phyloP scores from a whole-genome alignment of 2,888 invertebrate genomes.

The Nymphalis c-album region DNA sequence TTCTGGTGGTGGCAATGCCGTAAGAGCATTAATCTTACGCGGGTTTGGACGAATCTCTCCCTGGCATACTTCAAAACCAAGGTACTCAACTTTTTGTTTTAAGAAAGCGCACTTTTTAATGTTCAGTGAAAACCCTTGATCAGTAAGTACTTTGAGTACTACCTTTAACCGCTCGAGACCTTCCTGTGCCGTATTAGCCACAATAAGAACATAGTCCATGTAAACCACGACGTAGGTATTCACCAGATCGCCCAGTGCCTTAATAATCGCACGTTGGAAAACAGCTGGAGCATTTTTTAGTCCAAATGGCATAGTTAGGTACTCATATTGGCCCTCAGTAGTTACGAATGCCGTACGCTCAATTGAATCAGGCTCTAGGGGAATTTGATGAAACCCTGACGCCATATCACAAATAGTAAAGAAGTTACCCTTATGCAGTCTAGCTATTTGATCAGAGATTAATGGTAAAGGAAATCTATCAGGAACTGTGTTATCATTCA shows the following conservation, averaged over 20 bases:
- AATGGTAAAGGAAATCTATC: slow-evolving; percentile 33
- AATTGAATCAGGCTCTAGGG: not conserved
- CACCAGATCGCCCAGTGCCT: slow-evolving; percentile 30
- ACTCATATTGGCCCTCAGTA: slow-evolving; percentile 22
- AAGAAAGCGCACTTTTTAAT: slow-evolving; percentile 22
- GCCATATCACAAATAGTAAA: slow-evolving; percentile 8
- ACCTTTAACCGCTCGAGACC: slow-evolving; percentile 23
- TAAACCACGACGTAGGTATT: slow-evolving; percentile 31
- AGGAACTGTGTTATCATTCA: slow-evolving; percentile 31
- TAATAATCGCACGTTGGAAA: slow-evolving; percentile 28
- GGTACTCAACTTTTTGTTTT: slow-evolving; percentile 32
- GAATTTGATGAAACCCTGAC: slow-evolving; percentile 15
- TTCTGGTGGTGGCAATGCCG: slow-evolving; percentile 31
- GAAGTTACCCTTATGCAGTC: not conserved
- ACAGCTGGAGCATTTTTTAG: slow-evolving; percentile 25
- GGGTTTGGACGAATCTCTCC: slow-evolving; percentile 41
- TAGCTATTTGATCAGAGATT: not conserved
- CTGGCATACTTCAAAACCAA: slow-evolving; percentile 35
- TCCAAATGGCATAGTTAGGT: slow-evolving; percentile 30
- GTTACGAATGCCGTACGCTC: slow-evolving; percentile 10
- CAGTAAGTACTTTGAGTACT: slow-evolving; percentile 22
- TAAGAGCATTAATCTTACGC: slow-evolving; percentile 38
- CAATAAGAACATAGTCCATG: slow-evolving; percentile 30
- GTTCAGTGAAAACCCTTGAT: slow-evolving; percentile 25
- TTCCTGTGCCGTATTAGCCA: slow-evolving; percentile 3